Evolutionary conservation across 2,888 invertebrate species (phyloP).

Genomic region (Diachrysia chrysitis): DNA sequence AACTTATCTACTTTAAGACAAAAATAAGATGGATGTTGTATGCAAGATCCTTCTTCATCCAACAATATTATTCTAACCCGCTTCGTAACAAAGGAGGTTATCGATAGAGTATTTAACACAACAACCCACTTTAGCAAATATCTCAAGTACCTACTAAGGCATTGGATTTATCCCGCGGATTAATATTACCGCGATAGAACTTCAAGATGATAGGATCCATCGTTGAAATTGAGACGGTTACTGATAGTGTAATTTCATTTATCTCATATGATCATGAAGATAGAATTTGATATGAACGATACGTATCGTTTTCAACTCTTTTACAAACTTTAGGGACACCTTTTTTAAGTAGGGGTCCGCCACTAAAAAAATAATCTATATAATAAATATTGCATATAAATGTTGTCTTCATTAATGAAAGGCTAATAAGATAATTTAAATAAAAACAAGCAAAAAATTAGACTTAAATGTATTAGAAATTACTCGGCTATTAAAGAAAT

Average conservation of each 20-base stretch:
- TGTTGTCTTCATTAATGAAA: too few relatives aligned
- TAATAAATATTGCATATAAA: too few relatives aligned
- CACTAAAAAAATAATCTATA: too few relatives aligned
- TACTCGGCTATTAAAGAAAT: too few relatives aligned
- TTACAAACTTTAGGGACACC: too few relatives aligned
- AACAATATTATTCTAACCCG: constrained; percentile 22
- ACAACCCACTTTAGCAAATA: constrained; percentile 62
- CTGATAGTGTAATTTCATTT: not conserved
- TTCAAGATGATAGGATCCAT: not conserved
- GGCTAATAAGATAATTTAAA: too few relatives aligned
- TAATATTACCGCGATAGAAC: not conserved
- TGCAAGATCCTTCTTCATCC: constrained; percentile 15
- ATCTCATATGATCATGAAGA: too few relatives aligned
- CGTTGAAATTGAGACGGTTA: not conserved
- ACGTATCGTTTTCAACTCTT: too few relatives aligned
- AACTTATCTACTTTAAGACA: not conserved
- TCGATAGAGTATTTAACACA: constrained; percentile 56
- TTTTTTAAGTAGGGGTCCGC: too few relatives aligned
- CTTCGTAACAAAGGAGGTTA: constrained; percentile 37
- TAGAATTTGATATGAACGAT: too few relatives aligned
- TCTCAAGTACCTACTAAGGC: not conserved
- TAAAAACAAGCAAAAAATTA: too few relatives aligned
- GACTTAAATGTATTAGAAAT: too few relatives aligned
- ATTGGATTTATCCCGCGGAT: not conserved
- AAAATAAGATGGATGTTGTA: constrained; percentile 15